These are phyloP conservation scores for Scleropages formosus DNA, from an alignment of 2,797 vertebrate genomes.

Conservation along the genomic window DNA sequence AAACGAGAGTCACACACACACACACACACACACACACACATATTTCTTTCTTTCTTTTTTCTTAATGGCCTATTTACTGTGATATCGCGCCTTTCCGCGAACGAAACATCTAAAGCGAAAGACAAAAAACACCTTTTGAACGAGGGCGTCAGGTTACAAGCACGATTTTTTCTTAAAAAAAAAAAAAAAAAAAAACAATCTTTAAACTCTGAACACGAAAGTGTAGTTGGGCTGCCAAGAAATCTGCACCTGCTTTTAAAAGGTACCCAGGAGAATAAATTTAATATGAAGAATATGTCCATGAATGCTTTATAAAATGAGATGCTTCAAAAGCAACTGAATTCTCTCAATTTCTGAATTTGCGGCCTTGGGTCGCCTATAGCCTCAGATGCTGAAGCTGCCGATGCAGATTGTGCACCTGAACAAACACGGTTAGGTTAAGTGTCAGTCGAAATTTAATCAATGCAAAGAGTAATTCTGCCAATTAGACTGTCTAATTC, in stretches of 20 bases:
- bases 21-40: too few species aligned
- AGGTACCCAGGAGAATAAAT: background rate
- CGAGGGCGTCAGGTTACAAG: background rate
- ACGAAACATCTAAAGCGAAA: background rate
- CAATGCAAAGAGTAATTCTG: slow-evolving; percentile 48
- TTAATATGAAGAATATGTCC: background rate
- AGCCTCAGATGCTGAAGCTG: slow-evolving; percentile 10
- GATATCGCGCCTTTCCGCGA: background rate
- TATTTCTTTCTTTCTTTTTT: too few species aligned
- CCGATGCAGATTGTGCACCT: slow-evolving; percentile 25
- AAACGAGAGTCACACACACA: too few species aligned
- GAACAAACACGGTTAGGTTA: slow-evolving; percentile 54
- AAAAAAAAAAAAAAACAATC: slow-evolving; percentile 1
- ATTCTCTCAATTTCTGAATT: background rate
- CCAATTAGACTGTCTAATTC: slow-evolving; percentile 55
- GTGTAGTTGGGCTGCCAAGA: too few species aligned
- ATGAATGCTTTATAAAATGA: slow-evolving; percentile 12
- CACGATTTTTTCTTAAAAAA: too few species aligned
- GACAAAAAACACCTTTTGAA: slow-evolving; percentile 4
- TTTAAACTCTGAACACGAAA: too few species aligned
- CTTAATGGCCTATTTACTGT: too few species aligned
- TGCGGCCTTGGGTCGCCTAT: slow-evolving; percentile 12
- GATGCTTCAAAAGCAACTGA: background rate
- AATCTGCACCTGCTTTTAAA: slow-evolving; percentile 9
- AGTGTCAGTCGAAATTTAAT: slow-evolving; percentile 52